phyloP scores from a whole-genome alignment of 2,113 vertebrate species.

The Cryptotis parvus region DNA sequence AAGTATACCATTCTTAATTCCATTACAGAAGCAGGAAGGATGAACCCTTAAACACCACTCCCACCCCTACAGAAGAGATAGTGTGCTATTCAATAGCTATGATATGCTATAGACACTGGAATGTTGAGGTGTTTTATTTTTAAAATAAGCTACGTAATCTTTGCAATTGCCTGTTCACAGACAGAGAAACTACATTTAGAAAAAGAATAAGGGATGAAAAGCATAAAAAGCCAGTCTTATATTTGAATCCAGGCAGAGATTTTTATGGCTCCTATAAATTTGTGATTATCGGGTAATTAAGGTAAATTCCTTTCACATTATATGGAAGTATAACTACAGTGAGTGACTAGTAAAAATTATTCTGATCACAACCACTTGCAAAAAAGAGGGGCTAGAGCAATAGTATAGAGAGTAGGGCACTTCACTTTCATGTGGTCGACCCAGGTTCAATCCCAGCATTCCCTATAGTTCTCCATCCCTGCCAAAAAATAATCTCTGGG shows the following conservation, averaged over 20 bases:
- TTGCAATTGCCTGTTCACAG: neutral
- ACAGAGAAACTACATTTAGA: too few relatives aligned
- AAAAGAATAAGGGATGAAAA: neutral
- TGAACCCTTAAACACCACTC: neutral
- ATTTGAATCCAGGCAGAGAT: neutral
- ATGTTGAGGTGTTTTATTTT: too few relatives aligned
- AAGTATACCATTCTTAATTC: constrained; percentile 7
- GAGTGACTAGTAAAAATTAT: neutral
- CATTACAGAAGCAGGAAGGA: neutral
- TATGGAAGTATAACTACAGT: neutral
- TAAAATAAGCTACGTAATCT: neutral
- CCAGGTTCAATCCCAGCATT: too few relatives aligned
- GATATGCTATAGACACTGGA: neutral
- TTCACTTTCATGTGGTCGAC: too few relatives aligned
- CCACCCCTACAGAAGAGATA: neutral
- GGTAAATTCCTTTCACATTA: neutral
- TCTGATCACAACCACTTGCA: neutral
- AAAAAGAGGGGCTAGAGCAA: too few relatives aligned
- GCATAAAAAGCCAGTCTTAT: neutral
- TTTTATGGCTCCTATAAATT: constrained; percentile 11
- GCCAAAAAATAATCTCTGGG: too few relatives aligned
- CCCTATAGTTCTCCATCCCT: too few relatives aligned
- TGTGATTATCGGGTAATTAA: neutral
- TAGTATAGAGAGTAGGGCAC: too few relatives aligned
- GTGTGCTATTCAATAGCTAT: neutral